Base-by-base conservation (phyloP, 2,113 vertebrate genomes). In the Sinosuthora webbiana region DNA sequence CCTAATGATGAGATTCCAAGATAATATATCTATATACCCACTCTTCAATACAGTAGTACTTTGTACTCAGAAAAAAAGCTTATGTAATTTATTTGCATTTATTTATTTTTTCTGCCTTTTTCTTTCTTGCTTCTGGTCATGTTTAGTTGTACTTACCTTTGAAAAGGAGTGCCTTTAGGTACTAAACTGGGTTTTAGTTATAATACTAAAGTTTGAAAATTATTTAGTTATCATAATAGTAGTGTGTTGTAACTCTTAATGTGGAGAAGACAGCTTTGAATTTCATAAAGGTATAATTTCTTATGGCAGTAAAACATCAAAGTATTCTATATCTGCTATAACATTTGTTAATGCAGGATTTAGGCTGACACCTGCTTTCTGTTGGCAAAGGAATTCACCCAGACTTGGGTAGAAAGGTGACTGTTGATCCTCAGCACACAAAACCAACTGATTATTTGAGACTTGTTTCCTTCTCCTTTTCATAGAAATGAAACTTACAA, bases 391-490 rank as follows among this genome's bases (percentile, higher is more conserved):
- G 86, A 92, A 59, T 80, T 90, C 63, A 21, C 52, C 73, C 76
- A 90, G 76, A 47, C 23, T 83, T 56, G 80, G 90, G 60, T 20
- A 35, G 44, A 86, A 89, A 83, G 73, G 62, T 75, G 83, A 19
- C 47, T 77, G 71, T 42, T 95, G 60, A 65, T 92, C 23, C 47
- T 79, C 18, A 9, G 75, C 41, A 42, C 82, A 67, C 20, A 42
- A 94, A 89, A 57, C 60, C 31, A 74, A 7, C 69, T 57, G 64
- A 78, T 83, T 70, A 62, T 74, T 90, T 74, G 25, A 87, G 76
- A 78, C 55, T 83, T 52, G 33, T 81, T 57, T 8, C 33, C 47
- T 90, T 90, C 90, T 94, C 64, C 74, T 92, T 94, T 94, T 87
- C 65, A 57, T 31, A 67, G 65, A 70, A 67, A 59, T 65, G 35